Evolutionary conservation across 2,113 vertebrate genomes (phyloP), one percentile per base, ranked within the genome.

Genomic region (Eubucco bourcierii): DNA sequence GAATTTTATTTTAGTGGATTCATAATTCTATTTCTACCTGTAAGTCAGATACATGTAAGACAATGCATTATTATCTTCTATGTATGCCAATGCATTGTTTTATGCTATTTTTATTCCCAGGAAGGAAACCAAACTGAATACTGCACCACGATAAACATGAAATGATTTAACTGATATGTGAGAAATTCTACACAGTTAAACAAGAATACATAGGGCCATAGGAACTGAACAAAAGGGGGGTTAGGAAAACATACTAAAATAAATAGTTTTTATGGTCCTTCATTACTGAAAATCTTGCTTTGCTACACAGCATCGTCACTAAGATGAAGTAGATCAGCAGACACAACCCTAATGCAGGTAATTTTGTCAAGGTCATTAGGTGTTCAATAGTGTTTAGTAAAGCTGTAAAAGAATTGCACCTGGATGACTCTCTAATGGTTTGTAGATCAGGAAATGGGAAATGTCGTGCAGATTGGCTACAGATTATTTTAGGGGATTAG

Each of bases 351-450:
- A 96, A 97, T 95, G 91, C 88, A 93, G 95, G 87, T 80, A 80
- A 96, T 97, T 96, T 63, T 93, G 70, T 96, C 94, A 96, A 97
- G 96, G 93, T 95, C 97, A 97, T 98, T 97, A 97, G 90, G 90
- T 97, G 89, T 94, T 97, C 94, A 97, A 93, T 80, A 97, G 93
- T 84, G 95, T 96, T 94, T 93, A 56, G 92, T 56, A 95, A 92
- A 97, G 68, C 68, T 61, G 64, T 85, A 56, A 84, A 95, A 95
- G 68, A 91, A 94, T 92, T 66, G 73, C 95, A 97, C 95, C 96
- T 97, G 95, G 82, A 72, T 97, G 84, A 28, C 92, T 93, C 92
- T 44, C 81, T 73, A 93, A 94, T 80, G 94, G 88, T 96, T 97
- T 96, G 74, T 87, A 14, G 70, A 79, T 31, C 81, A 87, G 93